phyloP scores from a whole-genome alignment of 2,113 vertebrate genomes.

The Prolemur simus region DNA sequence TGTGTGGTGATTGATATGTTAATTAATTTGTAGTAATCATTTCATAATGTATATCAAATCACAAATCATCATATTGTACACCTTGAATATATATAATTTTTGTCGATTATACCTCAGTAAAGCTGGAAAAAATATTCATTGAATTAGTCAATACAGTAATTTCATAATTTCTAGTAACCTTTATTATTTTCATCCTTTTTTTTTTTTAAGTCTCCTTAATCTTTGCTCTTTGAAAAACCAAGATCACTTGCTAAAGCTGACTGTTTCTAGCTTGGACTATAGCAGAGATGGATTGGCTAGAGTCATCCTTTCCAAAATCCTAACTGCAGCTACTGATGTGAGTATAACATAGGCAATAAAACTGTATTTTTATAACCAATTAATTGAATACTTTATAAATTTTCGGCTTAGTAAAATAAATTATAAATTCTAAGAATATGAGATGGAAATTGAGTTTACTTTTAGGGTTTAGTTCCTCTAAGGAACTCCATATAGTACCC shows the following conservation, averaged over 20 bases:
- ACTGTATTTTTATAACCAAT: not conserved
- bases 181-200: not conserved
- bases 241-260: conserved; percentile 96
- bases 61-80: not conserved
- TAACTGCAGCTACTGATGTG: conserved; percentile 97
- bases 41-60: not conserved
- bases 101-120: not conserved
- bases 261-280: conserved; percentile 97
- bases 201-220: conserved; percentile 90
- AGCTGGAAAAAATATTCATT: not conserved
- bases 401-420: not conserved
- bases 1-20: not conserved
- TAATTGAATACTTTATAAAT: not conserved
- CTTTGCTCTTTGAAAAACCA: conserved; percentile 98
- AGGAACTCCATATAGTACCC: not conserved
- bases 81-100: not conserved
- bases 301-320: conserved; percentile 98
- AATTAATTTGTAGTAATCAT: not conserved
- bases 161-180: conserved; percentile 46
- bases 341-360: conserved; percentile 71
- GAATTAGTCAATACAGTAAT: not conserved
- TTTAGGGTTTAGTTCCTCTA: conserved; percentile 11
- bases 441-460: not conserved
- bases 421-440: conserved; percentile 20
- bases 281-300: conserved; percentile 96